Evolutionary conservation across 2,888 invertebrate genomes (phyloP).

Genomic region (Lepidochrysops patricia): DNA sequence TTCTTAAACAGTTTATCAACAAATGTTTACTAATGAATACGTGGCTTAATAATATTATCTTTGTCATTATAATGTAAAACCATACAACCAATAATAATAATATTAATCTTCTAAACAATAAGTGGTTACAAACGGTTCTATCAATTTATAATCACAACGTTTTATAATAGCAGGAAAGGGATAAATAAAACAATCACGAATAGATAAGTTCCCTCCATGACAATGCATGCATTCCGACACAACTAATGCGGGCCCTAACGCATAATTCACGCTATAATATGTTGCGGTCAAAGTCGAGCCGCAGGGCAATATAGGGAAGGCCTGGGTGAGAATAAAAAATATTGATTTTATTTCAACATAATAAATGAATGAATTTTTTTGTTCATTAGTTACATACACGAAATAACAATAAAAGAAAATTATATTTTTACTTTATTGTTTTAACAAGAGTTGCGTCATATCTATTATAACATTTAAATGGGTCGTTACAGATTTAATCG

Average conservation of each 20-base stretch:
- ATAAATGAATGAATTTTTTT: too few species aligned
- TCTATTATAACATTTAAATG: too few species aligned
- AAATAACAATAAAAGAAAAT: too few species aligned
- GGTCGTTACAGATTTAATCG: background rate
- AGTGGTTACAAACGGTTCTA: background rate
- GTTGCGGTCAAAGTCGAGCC: background rate
- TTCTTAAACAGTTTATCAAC: too few species aligned
- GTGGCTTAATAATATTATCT: too few species aligned
- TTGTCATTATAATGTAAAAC: too few species aligned
- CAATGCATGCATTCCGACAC: slow-evolving; percentile 30
- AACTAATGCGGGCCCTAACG: slow-evolving; percentile 23
- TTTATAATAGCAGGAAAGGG: slow-evolving; percentile 17
- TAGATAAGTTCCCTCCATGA: slow-evolving; percentile 28
- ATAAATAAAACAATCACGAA: slow-evolving; percentile 29
- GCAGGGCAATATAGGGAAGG: background rate
- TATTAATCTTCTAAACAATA: background rate
- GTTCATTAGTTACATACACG: too few species aligned
- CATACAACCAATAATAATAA: background rate
- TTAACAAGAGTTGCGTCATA: too few species aligned
- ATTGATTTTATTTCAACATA: too few species aligned
- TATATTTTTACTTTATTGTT: too few species aligned
- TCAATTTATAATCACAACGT: background rate
- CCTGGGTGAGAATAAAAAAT: background rate
- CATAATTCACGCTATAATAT: slow-evolving; percentile 10
- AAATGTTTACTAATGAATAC: too few species aligned